Base-by-base conservation (phyloP, 2,113 vertebrate species). In the Rhizomys pruinosus region DNA sequence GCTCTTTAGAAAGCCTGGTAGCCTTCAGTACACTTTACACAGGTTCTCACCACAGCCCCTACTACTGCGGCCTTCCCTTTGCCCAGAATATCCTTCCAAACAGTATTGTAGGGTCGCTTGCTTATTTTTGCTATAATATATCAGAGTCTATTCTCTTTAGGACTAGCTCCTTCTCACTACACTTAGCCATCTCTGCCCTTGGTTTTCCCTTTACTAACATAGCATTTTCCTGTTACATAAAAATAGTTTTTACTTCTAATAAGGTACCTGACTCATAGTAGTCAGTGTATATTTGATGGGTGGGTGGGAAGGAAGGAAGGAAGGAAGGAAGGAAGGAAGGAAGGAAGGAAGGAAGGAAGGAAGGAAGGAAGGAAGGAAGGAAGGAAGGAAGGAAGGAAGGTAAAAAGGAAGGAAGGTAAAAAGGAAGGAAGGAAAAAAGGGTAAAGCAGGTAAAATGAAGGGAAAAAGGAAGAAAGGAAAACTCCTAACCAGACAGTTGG, bases 81-180 rank as follows among this genome's bases (percentile, higher is more conserved):
- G 29, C 12, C 37, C 52, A 52, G 47, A 52, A 52, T 52, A 52
- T 52, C 13, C 57, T 88, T 76, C 39, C 6, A 72, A 32, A 81
- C 69, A 64, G 23, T 47, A 57, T 34, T 80, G 32, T 92, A 44
- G 27, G 47, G 16, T 72, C 7, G 19, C 34, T 79, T 42, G 57
- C 32, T 87, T 90, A 32, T 91, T 92, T 76, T 94, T 82, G 16
- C n/a, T 92, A 5, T 89, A 74, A 74, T 91, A 22, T 80, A 64
- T 89, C 29, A 89, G 68, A 89, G 39, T 66, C 34, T 78, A 19
- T 78, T 79, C 4, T 78, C 27, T 78, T 29, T 42, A 68, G 20
- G 42, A 66, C 32, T 68, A 47, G 42, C 32, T 32, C 44, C 37
- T 87, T 86, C 39, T 84, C 7, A 92, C 73, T 76, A 63, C 39